Conservation (phyloP, 2,797 vertebrate species). For the Cossypha niveicapilla region DNA sequence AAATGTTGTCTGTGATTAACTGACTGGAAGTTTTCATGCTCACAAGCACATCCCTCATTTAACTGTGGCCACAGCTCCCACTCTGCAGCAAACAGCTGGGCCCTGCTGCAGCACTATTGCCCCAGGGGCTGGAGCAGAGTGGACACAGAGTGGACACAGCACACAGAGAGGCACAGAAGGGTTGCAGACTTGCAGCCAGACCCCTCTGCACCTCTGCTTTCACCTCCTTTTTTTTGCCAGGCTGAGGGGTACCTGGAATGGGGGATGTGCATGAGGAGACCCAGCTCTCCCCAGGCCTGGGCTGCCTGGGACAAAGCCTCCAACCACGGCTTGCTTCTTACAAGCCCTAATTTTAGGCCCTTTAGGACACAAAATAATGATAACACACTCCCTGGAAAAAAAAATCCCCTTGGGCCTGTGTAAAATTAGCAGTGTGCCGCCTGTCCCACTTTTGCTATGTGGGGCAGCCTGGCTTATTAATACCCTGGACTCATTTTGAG, state of each 20-base stretch:
- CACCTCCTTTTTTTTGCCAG: neutral
- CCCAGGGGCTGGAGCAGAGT: rapidly evolving
- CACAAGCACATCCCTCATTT: neutral
- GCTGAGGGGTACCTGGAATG: neutral
- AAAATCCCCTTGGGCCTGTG: neutral
- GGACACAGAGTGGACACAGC: too few species aligned
- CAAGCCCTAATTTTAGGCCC: constrained; percentile 27
- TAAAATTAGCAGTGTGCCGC: constrained; percentile 45
- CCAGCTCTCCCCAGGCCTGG: neutral
- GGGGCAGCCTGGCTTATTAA: constrained; percentile 51
- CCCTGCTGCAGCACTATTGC: neutral
- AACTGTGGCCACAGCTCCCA: neutral
- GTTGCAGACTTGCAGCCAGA: neutral
- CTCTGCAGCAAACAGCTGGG: rapidly evolving
- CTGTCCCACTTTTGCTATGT: constrained; percentile 63
- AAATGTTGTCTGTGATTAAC: neutral
- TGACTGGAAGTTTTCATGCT: neutral
- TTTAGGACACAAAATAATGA: constrained; percentile 47
- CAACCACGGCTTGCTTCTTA: neutral
- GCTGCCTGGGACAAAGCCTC: neutral
- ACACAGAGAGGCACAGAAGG: neutral
- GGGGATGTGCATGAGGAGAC: rapidly evolving
- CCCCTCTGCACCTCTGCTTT: neutral
- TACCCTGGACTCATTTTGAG: neutral
- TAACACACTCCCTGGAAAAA: neutral